Evolutionary conservation across 2,113 vertebrate genomes (phyloP).

Genomic region (Hippopotamus amphibius): DNA sequence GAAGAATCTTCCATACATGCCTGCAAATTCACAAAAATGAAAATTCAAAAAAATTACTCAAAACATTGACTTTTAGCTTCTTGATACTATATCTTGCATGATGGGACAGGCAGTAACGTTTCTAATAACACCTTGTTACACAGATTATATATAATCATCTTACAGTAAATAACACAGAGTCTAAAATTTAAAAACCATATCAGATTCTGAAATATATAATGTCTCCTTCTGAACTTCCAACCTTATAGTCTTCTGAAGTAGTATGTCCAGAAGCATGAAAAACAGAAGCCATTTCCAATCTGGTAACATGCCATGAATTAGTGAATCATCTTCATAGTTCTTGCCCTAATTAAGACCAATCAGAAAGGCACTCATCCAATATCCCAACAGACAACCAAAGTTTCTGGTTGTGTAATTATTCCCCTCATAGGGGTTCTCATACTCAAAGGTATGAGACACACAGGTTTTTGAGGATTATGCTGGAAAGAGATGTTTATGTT

Average conservation of each 20-base stretch:
- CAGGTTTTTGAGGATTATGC: background rate
- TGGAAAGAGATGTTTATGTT: background rate
- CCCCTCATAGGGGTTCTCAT: background rate
- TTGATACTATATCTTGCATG: background rate
- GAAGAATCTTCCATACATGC: background rate
- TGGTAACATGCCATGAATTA: background rate
- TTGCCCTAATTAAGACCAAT: background rate
- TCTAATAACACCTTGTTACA: background rate
- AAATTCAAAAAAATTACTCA: constrained; percentile 46
- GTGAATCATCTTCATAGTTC: background rate
- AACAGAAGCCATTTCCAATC: background rate
- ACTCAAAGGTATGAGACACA: background rate
- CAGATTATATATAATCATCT: constrained; percentile 18
- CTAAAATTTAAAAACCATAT: background rate
- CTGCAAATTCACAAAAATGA: constrained; percentile 36
- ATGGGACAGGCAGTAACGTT: background rate
- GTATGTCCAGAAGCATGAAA: background rate
- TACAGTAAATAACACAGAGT: constrained; percentile 14
- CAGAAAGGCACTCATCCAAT: background rate
- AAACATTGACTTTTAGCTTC: background rate
- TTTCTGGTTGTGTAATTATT: background rate
- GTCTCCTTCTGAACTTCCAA: background rate
- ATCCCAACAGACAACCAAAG: background rate
- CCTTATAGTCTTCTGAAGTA: background rate
- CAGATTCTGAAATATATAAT: background rate